Evolutionary conservation across 2,113 vertebrate species (phyloP).

Genomic region (Chlorocebus sabaeus): DNA sequence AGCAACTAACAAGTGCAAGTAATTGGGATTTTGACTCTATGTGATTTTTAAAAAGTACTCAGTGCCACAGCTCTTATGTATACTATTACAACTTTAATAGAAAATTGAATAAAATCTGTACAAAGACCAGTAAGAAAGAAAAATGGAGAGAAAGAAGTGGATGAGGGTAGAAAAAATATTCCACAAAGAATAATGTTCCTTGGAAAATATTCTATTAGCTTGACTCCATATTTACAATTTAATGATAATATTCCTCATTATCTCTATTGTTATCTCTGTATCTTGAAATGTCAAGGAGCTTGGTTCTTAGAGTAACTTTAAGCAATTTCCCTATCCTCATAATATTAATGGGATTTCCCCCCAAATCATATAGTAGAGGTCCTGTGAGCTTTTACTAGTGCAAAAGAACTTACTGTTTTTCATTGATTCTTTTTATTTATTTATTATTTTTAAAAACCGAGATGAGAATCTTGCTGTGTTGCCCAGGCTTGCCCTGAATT

Average conservation of each 20-base stretch:
- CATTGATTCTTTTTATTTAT: not conserved
- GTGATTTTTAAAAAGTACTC: not conserved
- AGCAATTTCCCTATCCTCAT: not conserved
- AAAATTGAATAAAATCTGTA: conserved; percentile 7
- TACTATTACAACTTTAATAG: not conserved
- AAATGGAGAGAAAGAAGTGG: not conserved
- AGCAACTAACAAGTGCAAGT: not conserved
- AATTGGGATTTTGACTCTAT: not conserved
- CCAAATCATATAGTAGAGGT: not conserved
- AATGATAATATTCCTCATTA: not conserved
- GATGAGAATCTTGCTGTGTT: not conserved
- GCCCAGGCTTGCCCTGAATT: not conserved
- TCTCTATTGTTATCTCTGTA: not conserved
- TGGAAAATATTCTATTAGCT: not conserved
- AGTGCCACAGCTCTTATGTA: not conserved
- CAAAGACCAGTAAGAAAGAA: not conserved
- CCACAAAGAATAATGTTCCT: not conserved
- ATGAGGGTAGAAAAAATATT: not conserved
- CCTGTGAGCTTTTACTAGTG: not conserved
- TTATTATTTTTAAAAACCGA: not conserved
- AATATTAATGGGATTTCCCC: not conserved
- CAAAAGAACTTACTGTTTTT: not conserved
- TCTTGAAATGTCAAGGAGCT: not conserved
- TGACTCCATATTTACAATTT: not conserved
- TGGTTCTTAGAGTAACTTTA: conserved; percentile 33